phyloP scores from a whole-genome alignment of 1,140 invertebrate species.

The Sitobion miscanthi region DNA sequence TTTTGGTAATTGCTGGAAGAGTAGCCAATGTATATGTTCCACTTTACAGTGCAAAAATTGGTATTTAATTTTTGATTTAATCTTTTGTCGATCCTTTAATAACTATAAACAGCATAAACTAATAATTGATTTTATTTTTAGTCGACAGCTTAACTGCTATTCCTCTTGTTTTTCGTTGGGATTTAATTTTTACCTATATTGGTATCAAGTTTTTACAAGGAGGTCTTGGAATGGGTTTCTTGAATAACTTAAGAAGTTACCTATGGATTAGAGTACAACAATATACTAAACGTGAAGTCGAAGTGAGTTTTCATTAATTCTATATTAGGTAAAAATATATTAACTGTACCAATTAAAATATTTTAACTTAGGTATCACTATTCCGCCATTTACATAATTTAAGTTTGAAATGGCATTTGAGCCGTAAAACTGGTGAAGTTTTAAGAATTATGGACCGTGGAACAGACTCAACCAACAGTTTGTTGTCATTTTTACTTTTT shows the following conservation, averaged over 20 bases:
- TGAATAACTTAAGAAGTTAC: slow-evolving; percentile 90
- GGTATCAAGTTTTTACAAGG: slow-evolving; percentile 92
- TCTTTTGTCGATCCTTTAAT: slow-evolving; percentile 48
- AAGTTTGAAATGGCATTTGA: slow-evolving; percentile 88
- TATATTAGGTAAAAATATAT: not conserved
- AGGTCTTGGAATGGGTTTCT: slow-evolving; percentile 87
- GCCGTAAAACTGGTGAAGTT: slow-evolving; percentile 94
- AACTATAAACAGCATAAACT: not conserved
- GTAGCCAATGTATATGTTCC: slow-evolving; percentile 93
- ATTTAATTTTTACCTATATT: slow-evolving; percentile 86
- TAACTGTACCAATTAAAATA: not conserved
- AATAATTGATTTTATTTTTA: slow-evolving; percentile 63
- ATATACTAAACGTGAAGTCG: slow-evolving; percentile 90
- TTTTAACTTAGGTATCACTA: slow-evolving; percentile 70
- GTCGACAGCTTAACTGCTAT: slow-evolving; percentile 75
- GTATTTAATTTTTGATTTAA: slow-evolving; percentile 56
- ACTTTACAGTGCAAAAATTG: slow-evolving; percentile 90
- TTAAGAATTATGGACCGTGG: slow-evolving; percentile 93
- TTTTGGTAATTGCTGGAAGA: slow-evolving; percentile 78
- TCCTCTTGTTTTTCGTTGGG: slow-evolving; percentile 78
- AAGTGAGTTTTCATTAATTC: slow-evolving; percentile 66
- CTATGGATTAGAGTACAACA: slow-evolving; percentile 96
- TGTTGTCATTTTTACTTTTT: slow-evolving; percentile 88
- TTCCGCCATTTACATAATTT: slow-evolving; percentile 86
- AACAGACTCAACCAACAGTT: slow-evolving; percentile 91